Evolutionary conservation across 2,797 vertebrate species (phyloP).

Genomic region (Uromys caudimaculatus): DNA sequence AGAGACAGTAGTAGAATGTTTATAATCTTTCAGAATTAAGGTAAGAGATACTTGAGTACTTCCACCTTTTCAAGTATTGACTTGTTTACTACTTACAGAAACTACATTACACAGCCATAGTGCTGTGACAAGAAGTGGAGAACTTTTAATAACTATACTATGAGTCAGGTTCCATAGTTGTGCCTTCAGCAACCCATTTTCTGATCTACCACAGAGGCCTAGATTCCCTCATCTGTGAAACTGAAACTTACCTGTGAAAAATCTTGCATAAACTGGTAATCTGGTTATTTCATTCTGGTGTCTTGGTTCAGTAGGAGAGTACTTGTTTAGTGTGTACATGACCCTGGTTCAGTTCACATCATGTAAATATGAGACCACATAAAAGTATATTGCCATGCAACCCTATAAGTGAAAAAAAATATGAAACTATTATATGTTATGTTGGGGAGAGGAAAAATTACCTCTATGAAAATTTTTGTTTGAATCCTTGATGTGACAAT

Average conservation of each 20-base stretch:
- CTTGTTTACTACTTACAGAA: neutral
- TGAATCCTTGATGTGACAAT: neutral
- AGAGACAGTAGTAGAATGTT: neutral
- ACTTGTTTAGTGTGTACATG: neutral
- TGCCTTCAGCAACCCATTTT: neutral
- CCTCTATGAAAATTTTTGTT: neutral
- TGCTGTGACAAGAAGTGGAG: neutral
- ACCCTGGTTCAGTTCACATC: neutral
- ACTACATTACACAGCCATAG: neutral
- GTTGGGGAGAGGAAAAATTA: neutral
- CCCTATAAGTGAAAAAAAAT: neutral
- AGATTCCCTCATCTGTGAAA: constrained; percentile 27
- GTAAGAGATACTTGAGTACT: neutral
- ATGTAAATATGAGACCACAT: neutral
- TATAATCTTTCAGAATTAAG: neutral
- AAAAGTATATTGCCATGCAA: neutral
- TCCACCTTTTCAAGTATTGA: neutral
- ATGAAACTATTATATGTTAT: neutral
- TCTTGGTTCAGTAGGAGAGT: neutral
- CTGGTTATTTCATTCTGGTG: neutral
- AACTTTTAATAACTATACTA: neutral
- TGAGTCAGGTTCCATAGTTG: neutral
- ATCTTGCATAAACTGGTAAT: neutral
- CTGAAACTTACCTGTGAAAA: constrained; percentile 52
- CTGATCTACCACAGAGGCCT: neutral